Evolutionary conservation across 2,797 vertebrate genomes (phyloP), one percentile per base, ranked within the genome.

Genomic region (Sebastolobus altivelis): DNA sequence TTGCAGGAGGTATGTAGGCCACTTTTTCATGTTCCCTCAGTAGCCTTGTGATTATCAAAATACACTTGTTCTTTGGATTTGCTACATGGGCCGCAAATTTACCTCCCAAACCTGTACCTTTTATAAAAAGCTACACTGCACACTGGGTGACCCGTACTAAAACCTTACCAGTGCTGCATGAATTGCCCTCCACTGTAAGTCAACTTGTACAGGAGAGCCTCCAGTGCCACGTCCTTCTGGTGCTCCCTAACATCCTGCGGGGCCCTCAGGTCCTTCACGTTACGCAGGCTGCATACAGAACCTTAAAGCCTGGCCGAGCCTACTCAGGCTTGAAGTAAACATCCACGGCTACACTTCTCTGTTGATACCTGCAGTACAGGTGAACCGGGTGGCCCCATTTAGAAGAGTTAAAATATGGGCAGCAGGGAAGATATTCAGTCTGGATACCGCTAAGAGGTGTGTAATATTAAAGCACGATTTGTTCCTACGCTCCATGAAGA

Each of bases 211-310:
- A 72, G 37, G 65, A 66, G 16, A 18, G 25, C 52, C 29, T 75
- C 38, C 27, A 18, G 63, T 38, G 46, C 55, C 62, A n/a, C 31
- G 5, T 80, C 37, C 76, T 68, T 72, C 69, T 85, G 72, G 79
- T 70, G 63, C 72, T 80, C 84, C 78, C 72, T 46, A 72, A 79
- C 78, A 81, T 89, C 86, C 83, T 88, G 78, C 62, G 56, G 69
- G 66, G 58, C 82, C 84, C 75, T 74, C 65, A 27, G 78, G 77
- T 79, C 55, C 72, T 74, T 74, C 16, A 35, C 1, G 0, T 75
- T 83, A 82, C 72, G 75, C 68, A 84, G 31, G 35, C 65, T 66
- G 38, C 59, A 31, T 74, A 65, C 16, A 61, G 59, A 69, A 40
- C 11, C 56, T 71, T 16, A 49, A 37, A 69, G 65, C 76, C 72